A percentile compares a stretch with the other conserved stretches of the same genome.
These are phyloP conservation scores for Eupithecia insigniata DNA, from an alignment of 2,888 invertebrate species.

Conservation along the genomic window DNA sequence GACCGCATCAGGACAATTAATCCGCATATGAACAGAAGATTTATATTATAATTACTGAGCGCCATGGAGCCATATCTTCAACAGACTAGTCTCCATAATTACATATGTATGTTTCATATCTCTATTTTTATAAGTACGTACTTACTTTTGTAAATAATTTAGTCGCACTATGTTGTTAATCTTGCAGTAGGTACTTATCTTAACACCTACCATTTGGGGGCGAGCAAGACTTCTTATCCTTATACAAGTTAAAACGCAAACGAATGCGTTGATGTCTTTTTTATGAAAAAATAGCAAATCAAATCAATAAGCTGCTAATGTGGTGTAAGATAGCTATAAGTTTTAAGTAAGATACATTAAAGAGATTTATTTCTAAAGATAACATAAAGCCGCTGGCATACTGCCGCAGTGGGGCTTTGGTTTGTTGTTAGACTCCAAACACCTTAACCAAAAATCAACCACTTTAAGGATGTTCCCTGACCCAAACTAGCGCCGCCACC, in stretches of 20 bases:
- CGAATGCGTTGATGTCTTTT: neutral
- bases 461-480: too few relatives aligned
- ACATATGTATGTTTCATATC: neutral
- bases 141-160: neutral
- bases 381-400: too few relatives aligned
- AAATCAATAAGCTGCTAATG: too few relatives aligned
- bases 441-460: too few relatives aligned
- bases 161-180: too few relatives aligned
- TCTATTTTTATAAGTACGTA: neutral
- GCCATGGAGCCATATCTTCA: neutral
- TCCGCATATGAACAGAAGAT: neutral
- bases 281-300: neutral
- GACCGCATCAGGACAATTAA: constrained; percentile 16
- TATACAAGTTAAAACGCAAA: neutral
- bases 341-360: too few relatives aligned
- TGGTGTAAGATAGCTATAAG: too few relatives aligned
- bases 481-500: too few relatives aligned
- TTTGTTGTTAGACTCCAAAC: too few relatives aligned
- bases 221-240: neutral
- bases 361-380: too few relatives aligned
- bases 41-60: neutral
- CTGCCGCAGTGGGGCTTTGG: too few relatives aligned
- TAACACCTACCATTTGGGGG: neutral
- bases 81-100: too few relatives aligned
- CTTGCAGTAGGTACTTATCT: neutral